A percentile compares a stretch with the other conserved stretches of the same genome.
phyloP scores from a whole-genome alignment of 2,888 invertebrate genomes.

The Athetis lepigone region DNA sequence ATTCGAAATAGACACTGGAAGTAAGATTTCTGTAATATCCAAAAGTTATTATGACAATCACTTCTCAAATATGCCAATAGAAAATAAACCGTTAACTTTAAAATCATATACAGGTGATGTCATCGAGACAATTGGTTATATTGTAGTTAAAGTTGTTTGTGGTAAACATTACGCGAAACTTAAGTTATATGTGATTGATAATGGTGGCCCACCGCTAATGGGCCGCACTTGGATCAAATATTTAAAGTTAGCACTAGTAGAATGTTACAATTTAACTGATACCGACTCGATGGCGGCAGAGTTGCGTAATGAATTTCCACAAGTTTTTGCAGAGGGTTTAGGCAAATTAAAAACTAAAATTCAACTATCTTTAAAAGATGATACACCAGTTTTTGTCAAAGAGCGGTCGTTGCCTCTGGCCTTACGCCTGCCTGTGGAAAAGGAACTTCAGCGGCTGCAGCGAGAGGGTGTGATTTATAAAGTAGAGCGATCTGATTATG shows the following conservation, averaged over 20 bases:
- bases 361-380: slow-evolving; percentile 8
- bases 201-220: slow-evolving; percentile 16
- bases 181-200: slow-evolving; percentile 19
- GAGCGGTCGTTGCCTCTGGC: slow-evolving; percentile 14
- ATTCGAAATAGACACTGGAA: slow-evolving; percentile 19
- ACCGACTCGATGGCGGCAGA: slow-evolving; percentile 4
- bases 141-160: slow-evolving; percentile 16
- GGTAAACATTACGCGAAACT: slow-evolving; percentile 14
- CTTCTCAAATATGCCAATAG: slow-evolving; percentile 3
- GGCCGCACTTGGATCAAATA: slow-evolving; percentile 17
- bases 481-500: slow-evolving; percentile 25
- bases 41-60: background rate
- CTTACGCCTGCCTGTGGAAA: slow-evolving; percentile 23
- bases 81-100: slow-evolving; percentile 5
- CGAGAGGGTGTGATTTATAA: slow-evolving; percentile 19
- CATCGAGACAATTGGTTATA: slow-evolving; percentile 22
- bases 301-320: slow-evolving; percentile 4
- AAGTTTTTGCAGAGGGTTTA: slow-evolving; percentile 17
- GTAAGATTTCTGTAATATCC: slow-evolving; percentile 25
- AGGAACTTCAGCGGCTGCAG: slow-evolving; percentile 22
- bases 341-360: slow-evolving; percentile 23
- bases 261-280: slow-evolving; percentile 22
- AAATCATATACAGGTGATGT: slow-evolving; percentile 14
- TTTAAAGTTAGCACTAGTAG: slow-evolving; percentile 1
- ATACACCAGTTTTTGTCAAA: slow-evolving; percentile 15